phyloP scores from a whole-genome alignment of 2,797 vertebrate species.

The Rhinogobio ventralis region DNA sequence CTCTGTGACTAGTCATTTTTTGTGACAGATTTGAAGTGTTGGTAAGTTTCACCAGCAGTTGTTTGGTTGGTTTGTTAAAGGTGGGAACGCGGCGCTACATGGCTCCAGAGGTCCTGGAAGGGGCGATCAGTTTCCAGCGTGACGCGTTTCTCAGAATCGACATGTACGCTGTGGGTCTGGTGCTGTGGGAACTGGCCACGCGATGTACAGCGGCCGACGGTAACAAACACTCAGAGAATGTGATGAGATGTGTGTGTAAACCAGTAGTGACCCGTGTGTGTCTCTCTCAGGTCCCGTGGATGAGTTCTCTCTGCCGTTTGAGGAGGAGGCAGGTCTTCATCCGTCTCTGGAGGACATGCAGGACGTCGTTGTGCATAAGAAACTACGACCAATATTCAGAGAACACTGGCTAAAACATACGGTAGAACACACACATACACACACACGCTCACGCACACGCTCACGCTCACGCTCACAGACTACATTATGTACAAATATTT shows the following conservation, averaged over 20 bases:
- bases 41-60: neutral
- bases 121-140: conserved; percentile 97
- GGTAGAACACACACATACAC: conserved; percentile 68
- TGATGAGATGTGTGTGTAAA: conserved; percentile 5
- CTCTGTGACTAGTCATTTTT: neutral
- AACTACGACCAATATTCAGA: conserved; percentile 91
- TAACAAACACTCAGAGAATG: conserved; percentile 70
- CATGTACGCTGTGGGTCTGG: conserved; percentile 95
- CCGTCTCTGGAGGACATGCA: conserved; percentile 99
- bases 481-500: too few relatives aligned
- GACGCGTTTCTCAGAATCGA: conserved; percentile 97
- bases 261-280: neutral
- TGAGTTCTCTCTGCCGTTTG: conserved; percentile 96
- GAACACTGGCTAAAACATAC: conserved; percentile 98
- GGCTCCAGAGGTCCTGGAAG: conserved; percentile 94
- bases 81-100: conserved; percentile 97
- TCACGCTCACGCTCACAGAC: too few relatives aligned
- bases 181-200: conserved; percentile 93
- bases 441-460: neutral
- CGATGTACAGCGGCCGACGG: conserved; percentile 95
- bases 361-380: conserved; percentile 98
- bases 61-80: conserved; percentile 66
- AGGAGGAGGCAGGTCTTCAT: conserved; percentile 97
- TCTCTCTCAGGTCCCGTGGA: conserved; percentile 88
- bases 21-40: neutral